phyloP scores from a whole-genome alignment of 2,797 vertebrate genomes.

The Argentina silus region DNA sequence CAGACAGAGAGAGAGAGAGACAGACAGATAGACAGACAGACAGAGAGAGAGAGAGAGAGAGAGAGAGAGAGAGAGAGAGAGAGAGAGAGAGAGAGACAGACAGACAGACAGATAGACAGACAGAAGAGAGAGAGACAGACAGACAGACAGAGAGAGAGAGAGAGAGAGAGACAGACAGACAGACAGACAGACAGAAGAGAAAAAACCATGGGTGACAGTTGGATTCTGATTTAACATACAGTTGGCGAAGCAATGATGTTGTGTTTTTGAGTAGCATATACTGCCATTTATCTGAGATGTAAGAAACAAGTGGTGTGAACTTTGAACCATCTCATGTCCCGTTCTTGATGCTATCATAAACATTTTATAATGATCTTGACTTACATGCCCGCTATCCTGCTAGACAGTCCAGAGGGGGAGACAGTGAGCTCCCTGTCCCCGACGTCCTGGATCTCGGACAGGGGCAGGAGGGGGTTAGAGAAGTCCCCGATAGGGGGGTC shows the following conservation, averaged over 20 bases:
- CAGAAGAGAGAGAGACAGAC: not conserved
- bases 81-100: not conserved
- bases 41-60: not conserved
- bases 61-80: not conserved
- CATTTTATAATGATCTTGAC: slow-evolving; percentile 63
- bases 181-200: not conserved
- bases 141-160: not conserved
- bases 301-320: too few species aligned
- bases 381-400: slow-evolving; percentile 88
- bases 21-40: not conserved
- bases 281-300: too few species aligned
- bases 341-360: too few species aligned
- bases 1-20: not conserved
- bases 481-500: slow-evolving; percentile 82
- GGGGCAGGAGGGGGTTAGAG: slow-evolving; percentile 71
- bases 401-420: slow-evolving; percentile 80
- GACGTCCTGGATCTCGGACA: slow-evolving; percentile 80
- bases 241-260: too few species aligned
- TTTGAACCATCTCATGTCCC: too few species aligned
- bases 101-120: not conserved
- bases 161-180: not conserved
- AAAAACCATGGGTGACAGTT: too few species aligned
- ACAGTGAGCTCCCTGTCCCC: slow-evolving; percentile 79
- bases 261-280: too few species aligned
- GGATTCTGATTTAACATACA: too few species aligned